phyloP scores from a whole-genome alignment of 2,113 vertebrate genomes.

The Myotis brandtii region DNA sequence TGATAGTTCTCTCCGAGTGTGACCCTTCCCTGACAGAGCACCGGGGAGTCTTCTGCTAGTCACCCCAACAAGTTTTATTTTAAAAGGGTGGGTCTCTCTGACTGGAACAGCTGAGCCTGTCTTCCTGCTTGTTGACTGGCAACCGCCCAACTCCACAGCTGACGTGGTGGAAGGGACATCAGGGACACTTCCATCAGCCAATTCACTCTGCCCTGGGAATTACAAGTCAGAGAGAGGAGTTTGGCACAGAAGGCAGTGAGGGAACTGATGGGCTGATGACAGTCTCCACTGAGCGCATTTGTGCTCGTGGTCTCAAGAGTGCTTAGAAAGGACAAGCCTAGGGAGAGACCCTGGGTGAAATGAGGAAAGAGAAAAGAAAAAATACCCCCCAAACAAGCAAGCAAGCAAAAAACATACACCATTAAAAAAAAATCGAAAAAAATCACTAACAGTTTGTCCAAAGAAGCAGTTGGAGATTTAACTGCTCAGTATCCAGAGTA shows the following conservation, averaged over 20 bases:
- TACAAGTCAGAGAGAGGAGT: neutral
- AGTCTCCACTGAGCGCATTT: neutral
- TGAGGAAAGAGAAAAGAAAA: neutral
- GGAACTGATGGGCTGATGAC: neutral
- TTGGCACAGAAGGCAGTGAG: neutral
- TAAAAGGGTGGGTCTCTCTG: slow-evolving; percentile 48
- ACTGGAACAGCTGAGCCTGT: slow-evolving; percentile 65
- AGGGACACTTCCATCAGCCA: neutral
- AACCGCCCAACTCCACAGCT: slow-evolving; percentile 15
- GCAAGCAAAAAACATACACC: neutral
- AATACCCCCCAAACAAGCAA: neutral
- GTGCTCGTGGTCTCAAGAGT: neutral
- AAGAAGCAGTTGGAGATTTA: neutral
- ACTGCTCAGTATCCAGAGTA: neutral
- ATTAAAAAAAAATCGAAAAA: slow-evolving; percentile 3
- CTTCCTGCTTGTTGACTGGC: slow-evolving; percentile 58
- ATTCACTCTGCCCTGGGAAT: neutral
- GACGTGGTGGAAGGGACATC: slow-evolving; percentile 1
- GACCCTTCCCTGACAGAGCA: neutral
- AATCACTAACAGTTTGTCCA: neutral
- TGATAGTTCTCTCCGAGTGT: neutral
- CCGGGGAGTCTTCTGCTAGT: neutral
- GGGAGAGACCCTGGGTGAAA: neutral
- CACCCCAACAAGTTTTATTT: slow-evolving; percentile 64
- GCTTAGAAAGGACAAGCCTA: slow-evolving; percentile 4